phyloP scores from a whole-genome alignment of 2,888 invertebrate species.

The Tenthredo notha region DNA sequence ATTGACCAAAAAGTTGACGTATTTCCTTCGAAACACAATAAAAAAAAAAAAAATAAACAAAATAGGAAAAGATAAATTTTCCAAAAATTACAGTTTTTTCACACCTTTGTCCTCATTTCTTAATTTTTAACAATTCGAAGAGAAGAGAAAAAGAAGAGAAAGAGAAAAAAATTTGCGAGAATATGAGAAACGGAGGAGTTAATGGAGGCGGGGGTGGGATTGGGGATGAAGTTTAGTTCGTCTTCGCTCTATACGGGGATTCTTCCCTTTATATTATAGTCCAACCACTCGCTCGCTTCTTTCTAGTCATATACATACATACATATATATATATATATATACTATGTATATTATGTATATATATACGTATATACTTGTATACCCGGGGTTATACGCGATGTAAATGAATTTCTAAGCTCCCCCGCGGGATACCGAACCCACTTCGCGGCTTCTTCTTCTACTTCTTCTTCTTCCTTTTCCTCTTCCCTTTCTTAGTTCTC shows the following conservation, averaged over 20 bases:
- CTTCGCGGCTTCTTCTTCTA: constrained; percentile 37
- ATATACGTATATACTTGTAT: neutral
- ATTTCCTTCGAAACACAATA: no score
- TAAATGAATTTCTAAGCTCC: constrained; percentile 51
- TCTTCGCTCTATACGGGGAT: constrained; percentile 8
- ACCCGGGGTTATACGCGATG: constrained; percentile 33
- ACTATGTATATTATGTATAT: no score
- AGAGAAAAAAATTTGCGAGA: neutral
- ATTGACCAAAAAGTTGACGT: no score
- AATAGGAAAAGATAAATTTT: neutral
- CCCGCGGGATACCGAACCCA: constrained; percentile 32
- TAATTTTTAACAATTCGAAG: neutral
- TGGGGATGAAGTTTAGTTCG: neutral
- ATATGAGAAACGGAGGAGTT: neutral
- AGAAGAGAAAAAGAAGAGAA: neutral
- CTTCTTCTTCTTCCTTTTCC: neutral
- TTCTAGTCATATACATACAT: neutral
- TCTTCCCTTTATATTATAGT: neutral
- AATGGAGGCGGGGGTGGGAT: neutral
- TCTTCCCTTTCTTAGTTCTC: neutral
- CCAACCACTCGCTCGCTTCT: neutral
- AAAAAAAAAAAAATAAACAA: neutral
- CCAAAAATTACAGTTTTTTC: no score
- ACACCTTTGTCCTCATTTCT: no score
- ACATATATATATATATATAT: neutral